phyloP scores from a whole-genome alignment of 2,888 invertebrate species.

The Melieria crassipennis region DNA sequence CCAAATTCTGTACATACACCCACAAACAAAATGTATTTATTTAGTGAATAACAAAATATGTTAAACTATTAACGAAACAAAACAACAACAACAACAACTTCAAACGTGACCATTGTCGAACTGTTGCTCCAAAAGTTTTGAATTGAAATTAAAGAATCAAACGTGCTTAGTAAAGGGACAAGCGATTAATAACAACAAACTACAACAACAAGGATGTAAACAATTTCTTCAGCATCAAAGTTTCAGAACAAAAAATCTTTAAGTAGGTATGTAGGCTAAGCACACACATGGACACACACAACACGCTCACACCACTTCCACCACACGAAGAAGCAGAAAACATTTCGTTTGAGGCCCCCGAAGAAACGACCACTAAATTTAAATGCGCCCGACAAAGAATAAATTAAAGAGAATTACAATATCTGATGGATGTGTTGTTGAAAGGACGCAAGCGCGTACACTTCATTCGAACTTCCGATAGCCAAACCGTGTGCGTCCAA shows the following conservation, averaged over 20 bases:
- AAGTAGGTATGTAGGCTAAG: constrained; percentile 55
- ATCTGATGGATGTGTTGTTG: not conserved
- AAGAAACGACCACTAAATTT: constrained; percentile 12
- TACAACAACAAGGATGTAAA: not conserved
- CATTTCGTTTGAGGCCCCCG: constrained; percentile 11
- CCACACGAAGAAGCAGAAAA: constrained; percentile 23
- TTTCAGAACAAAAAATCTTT: constrained; percentile 51
- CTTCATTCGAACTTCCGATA: no score
- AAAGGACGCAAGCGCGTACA: not conserved
- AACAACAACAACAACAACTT: not conserved
- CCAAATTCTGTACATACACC: no score
- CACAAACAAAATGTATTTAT: not conserved
- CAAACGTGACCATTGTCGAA: constrained; percentile 44
- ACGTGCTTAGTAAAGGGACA: constrained; percentile 19
- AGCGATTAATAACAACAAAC: not conserved
- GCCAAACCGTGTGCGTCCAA: no score
- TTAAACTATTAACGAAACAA: constrained; percentile 2
- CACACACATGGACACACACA: constrained; percentile 23
- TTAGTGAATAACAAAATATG: constrained; percentile 1
- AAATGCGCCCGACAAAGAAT: not conserved
- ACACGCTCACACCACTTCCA: not conserved
- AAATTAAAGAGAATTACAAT: not conserved
- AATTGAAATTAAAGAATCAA: constrained; percentile 15
- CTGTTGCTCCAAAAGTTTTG: constrained; percentile 56
- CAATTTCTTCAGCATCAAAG: not conserved